Evolutionary conservation across 2,113 vertebrate genomes (phyloP).

Genomic region (Chaetorhynchus papuensis): DNA sequence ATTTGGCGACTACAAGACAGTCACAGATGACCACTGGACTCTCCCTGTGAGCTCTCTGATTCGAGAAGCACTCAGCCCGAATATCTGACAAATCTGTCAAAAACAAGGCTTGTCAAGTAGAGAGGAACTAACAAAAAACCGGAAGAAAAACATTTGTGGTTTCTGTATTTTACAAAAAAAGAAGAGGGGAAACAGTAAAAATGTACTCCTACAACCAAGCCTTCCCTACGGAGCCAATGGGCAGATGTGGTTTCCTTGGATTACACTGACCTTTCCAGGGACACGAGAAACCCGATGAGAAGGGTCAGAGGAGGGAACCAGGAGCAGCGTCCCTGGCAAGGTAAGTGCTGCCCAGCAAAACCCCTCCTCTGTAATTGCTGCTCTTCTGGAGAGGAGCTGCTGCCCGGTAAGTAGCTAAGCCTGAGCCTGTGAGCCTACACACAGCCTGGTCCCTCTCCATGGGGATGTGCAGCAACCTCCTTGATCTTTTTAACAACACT

Average conservation of each 20-base stretch:
- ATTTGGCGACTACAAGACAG: background rate
- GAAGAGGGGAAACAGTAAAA: background rate
- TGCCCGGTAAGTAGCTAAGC: background rate
- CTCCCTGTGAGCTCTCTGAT: background rate
- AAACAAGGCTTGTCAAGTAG: background rate
- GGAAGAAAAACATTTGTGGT: conserved; percentile 61
- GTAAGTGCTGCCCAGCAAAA: background rate
- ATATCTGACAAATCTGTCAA: background rate
- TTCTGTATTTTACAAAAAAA: background rate
- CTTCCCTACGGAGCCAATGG: background rate
- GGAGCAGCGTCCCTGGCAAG: background rate
- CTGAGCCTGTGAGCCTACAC: background rate
- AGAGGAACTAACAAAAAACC: conserved; percentile 56
- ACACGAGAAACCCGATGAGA: rapidly evolving
- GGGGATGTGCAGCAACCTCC: rapidly evolving
- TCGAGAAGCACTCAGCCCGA: background rate
- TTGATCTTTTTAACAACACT: background rate
- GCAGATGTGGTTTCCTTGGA: background rate
- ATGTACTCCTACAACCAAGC: background rate
- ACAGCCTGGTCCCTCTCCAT: background rate
- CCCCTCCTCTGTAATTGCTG: rapidly evolving
- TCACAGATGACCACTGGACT: background rate
- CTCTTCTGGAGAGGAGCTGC: background rate
- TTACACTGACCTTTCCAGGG: rapidly evolving
- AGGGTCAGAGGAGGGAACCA: background rate